Evolutionary conservation across 2,797 vertebrate genomes (phyloP).

Genomic region (Mormyrops attenuatus): DNA sequence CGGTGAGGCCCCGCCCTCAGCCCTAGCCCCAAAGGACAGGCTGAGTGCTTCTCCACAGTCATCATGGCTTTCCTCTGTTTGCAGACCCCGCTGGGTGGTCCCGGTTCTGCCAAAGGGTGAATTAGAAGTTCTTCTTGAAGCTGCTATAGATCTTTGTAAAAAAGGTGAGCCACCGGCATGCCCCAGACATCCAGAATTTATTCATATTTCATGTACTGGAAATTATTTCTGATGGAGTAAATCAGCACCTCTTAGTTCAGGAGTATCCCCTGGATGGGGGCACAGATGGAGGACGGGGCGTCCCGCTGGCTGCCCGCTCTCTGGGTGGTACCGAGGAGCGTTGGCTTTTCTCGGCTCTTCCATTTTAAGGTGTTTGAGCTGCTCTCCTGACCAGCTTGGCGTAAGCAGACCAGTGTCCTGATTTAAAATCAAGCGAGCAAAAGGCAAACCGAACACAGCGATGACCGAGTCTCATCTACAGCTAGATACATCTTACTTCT

Average conservation of each 20-base stretch:
- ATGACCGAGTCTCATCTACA: not conserved
- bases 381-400: not conserved
- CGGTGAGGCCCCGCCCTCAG: slow-evolving; percentile 63
- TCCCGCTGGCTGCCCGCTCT: not conserved
- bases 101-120: slow-evolving; percentile 99
- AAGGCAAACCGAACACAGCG: not conserved
- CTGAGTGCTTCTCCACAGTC: not conserved
- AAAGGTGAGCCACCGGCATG: slow-evolving; percentile 72
- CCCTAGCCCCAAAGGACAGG: not conserved
- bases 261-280: not conserved
- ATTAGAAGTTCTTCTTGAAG: slow-evolving; percentile 99
- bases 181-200: not conserved
- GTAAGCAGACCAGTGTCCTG: not conserved
- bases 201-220: not conserved
- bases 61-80: slow-evolving; percentile 19
- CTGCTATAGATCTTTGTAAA: slow-evolving; percentile 99
- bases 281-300: not conserved
- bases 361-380: not conserved
- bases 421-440: not conserved
- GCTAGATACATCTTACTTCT: not conserved
- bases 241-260: not conserved
- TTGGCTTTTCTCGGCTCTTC: not conserved
- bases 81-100: slow-evolving; percentile 98
- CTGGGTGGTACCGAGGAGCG: not conserved
- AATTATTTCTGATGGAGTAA: not conserved